These are phyloP conservation scores for Rhadinocentrus ornatus DNA, from an alignment of 2,797 vertebrate genomes.

Conservation along the genomic window DNA sequence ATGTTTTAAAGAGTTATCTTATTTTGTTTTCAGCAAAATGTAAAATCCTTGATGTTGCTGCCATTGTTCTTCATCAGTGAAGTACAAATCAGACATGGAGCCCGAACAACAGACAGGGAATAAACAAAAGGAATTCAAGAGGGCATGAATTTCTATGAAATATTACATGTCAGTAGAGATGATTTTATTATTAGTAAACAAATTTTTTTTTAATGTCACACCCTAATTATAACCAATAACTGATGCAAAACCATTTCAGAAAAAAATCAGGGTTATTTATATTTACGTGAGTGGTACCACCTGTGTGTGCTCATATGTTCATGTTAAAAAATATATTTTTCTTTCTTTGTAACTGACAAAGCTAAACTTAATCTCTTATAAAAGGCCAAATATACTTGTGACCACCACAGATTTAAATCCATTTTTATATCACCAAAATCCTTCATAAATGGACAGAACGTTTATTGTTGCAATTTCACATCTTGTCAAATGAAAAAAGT, in stretches of 20 bases:
- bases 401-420: not conserved
- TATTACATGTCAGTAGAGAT: constrained; percentile 14
- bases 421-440: constrained; percentile 2
- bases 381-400: not conserved
- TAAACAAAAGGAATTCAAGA: not conserved
- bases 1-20: constrained; percentile 1
- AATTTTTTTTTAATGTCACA: constrained; percentile 15
- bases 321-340: not conserved
- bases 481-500: constrained; percentile 29
- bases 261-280: constrained; percentile 18
- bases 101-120: constrained; percentile 9
- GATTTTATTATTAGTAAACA: constrained; percentile 14
- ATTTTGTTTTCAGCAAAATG: constrained; percentile 3
- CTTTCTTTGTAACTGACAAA: not conserved
- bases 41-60: constrained; percentile 11
- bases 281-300: not conserved
- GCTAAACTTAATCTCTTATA: constrained; percentile 2
- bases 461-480: constrained; percentile 6
- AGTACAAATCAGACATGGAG: constrained; percentile 15
- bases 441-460: not conserved
- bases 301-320: not conserved
- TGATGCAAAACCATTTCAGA: constrained; percentile 3
- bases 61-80: constrained; percentile 24
- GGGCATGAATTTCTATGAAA: constrained; percentile 6
- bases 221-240: constrained; percentile 7